phyloP scores from a whole-genome alignment of 2,113 vertebrate species.

The Aphelocoma coerulescens region DNA sequence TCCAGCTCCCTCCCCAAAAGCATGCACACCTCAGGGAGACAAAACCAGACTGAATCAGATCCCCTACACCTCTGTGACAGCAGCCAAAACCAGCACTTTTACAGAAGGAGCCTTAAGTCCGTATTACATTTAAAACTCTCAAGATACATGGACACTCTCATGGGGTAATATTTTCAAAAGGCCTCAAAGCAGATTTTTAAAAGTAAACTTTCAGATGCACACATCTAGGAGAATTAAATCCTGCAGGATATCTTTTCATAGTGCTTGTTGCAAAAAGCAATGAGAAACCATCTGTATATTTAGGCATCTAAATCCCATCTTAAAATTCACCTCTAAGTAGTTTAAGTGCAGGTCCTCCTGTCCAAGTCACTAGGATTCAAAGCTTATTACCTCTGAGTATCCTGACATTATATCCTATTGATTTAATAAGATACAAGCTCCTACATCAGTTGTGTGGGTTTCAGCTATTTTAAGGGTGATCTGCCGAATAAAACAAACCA shows the following conservation, averaged over 20 bases:
- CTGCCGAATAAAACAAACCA: background rate
- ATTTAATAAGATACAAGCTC: background rate
- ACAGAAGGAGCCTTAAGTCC: background rate
- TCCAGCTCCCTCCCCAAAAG: background rate
- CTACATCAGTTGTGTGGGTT: background rate
- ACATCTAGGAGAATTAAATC: background rate
- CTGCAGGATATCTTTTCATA: background rate
- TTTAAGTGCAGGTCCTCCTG: background rate
- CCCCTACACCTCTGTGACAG: background rate
- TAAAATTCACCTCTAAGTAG: background rate
- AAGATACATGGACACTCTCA: background rate
- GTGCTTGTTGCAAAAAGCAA: background rate
- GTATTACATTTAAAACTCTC: background rate
- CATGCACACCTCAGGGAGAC: background rate
- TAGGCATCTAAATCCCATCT: background rate
- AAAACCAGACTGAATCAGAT: background rate
- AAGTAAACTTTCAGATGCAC: background rate
- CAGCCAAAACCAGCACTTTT: background rate
- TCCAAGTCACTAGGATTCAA: background rate
- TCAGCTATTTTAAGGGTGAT: background rate
- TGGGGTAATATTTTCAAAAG: background rate
- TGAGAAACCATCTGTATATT: background rate
- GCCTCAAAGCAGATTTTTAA: background rate
- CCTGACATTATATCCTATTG: background rate
- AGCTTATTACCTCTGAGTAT: background rate